These are phyloP conservation scores for Brachycybe producta DNA, from an alignment of 2,888 invertebrate species.

Conservation along the genomic window DNA sequence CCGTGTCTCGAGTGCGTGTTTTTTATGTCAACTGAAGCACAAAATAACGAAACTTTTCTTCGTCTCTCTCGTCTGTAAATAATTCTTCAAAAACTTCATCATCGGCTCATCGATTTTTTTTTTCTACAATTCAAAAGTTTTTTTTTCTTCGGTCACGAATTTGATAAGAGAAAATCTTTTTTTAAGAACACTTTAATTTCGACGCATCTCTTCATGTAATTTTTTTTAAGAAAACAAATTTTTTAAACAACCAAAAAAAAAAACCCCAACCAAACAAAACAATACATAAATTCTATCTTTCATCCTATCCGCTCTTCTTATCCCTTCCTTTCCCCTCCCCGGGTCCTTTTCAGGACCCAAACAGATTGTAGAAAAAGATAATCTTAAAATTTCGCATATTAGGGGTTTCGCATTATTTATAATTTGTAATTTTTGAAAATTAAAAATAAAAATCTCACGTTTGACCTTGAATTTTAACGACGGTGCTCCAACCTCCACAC, in stretches of 20 bases:
- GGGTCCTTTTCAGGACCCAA: conserved; percentile 31
- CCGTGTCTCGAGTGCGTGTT: no score
- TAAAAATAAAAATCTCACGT: background rate
- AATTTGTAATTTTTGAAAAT: background rate
- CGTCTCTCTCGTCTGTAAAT: no score
- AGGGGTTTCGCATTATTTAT: no score
- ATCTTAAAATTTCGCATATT: no score
- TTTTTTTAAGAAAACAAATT: no score
- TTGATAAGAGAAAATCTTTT: conserved; percentile 8
- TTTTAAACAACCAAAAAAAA: background rate
- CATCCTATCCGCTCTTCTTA: background rate
- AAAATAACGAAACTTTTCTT: no score
- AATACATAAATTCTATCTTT: background rate
- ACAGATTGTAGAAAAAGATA: conserved; percentile 11
- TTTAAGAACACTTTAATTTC: conserved; percentile 5
- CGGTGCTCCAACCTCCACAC: conserved; percentile 8
- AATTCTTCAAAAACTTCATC: no score
- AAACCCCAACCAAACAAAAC: background rate
- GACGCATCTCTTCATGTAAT: background rate
- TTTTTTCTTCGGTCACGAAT: no score
- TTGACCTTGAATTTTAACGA: conserved; percentile 2
- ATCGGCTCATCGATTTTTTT: no score
- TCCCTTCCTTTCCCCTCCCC: conserved; percentile 15
- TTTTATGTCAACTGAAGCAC: no score
- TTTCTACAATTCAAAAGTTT: no score